Percentiles rank a stretch among this genome's conserved stretches.
These are phyloP conservation scores for Spea multiplicata DNA, from an alignment of 2,113 vertebrate genomes.

Conservation along the genomic window DNA sequence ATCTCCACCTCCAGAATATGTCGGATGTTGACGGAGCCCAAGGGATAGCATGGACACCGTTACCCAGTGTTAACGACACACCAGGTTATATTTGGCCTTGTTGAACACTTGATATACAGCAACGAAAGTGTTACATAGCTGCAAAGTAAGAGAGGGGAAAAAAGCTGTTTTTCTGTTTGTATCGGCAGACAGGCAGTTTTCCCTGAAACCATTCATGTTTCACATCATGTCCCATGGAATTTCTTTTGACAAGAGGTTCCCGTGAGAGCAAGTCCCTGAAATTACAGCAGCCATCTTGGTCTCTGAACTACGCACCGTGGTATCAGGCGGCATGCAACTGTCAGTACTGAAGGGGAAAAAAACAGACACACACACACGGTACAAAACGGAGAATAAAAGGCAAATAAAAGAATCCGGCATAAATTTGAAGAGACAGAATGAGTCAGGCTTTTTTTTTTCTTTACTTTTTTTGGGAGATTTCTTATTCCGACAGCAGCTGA, in stretches of 20 bases:
- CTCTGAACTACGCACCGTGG: slow-evolving; percentile 8
- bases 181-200: slow-evolving; percentile 9
- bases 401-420: slow-evolving; percentile 32
- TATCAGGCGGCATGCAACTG: slow-evolving; percentile 29
- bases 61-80: no score
- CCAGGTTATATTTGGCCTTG: no score
- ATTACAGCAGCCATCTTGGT: slow-evolving; percentile 42
- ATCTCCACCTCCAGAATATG: no score
- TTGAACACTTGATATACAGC: not conserved
- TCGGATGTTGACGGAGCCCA: no score
- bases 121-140: slow-evolving; percentile 1
- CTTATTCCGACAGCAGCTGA: slow-evolving; percentile 23
- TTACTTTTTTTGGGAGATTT: not conserved
- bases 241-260: slow-evolving; percentile 32
- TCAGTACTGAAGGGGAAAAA: slow-evolving; percentile 16
- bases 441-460: slow-evolving; percentile 5
- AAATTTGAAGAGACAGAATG: slow-evolving; percentile 38
- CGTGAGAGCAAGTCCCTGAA: slow-evolving; percentile 7
- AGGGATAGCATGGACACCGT: no score
- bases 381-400: slow-evolving; percentile 19
- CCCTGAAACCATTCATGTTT: slow-evolving; percentile 33
- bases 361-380: slow-evolving; percentile 39
- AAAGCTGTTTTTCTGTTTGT: not conserved
- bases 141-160: not conserved
- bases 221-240: slow-evolving; percentile 33